A percentile compares a stretch with the other conserved stretches of the same genome.
phyloP scores from a whole-genome alignment of 2,888 invertebrate genomes.

The Zaprionus obscuricornis region DNA sequence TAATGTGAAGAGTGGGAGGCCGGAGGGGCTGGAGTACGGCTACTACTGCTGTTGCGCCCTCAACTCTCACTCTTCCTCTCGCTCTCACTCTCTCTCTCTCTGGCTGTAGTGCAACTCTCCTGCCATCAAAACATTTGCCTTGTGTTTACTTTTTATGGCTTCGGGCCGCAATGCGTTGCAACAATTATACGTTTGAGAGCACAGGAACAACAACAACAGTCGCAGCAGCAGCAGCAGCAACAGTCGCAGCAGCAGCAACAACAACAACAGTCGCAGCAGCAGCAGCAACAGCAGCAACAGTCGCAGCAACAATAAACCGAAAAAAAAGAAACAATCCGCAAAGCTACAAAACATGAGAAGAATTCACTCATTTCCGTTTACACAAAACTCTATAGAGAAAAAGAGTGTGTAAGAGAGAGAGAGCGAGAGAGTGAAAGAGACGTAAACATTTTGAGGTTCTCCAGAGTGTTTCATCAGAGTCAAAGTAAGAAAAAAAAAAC shows the following conservation, averaged over 20 bases:
- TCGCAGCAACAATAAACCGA: neutral
- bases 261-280: conserved; percentile 4
- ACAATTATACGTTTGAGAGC: conserved; percentile 75
- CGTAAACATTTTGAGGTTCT: no score
- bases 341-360: conserved; percentile 56
- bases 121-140: no score
- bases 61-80: no score
- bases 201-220: conserved; percentile 42
- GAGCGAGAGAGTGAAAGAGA: no score
- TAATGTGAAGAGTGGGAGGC: neutral
- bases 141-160: conserved; percentile 71
- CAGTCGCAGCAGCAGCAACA: conserved; percentile 5
- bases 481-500: conserved; percentile 1
- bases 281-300: neutral
- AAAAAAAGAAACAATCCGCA: conserved; percentile 44
- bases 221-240: conserved; percentile 5
- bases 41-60: no score
- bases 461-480: no score
- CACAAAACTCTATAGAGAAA: no score
- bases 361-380: conserved; percentile 74
- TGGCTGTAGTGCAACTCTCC: no score
- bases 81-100: no score
- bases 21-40: no score
- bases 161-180: conserved; percentile 74
- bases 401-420: no score